phyloP scores from a whole-genome alignment of 2,113 vertebrate species.

The Pollimyrus isidori region DNA sequence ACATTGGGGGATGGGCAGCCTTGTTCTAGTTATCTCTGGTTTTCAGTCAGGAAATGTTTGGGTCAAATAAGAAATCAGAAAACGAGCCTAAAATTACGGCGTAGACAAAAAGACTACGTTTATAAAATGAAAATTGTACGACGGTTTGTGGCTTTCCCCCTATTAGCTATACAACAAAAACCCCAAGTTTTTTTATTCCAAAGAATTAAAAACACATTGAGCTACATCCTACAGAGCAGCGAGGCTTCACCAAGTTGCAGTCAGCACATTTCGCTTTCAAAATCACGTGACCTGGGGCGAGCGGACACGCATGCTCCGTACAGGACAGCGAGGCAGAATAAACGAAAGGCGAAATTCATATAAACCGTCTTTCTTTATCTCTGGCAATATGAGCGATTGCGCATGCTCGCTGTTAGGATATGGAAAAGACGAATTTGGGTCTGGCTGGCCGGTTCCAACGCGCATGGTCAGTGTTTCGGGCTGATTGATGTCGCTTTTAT shows the following conservation, averaged over 20 bases:
- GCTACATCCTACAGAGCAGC: not conserved
- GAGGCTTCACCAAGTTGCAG: not conserved
- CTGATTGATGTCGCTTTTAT: conserved; percentile 34
- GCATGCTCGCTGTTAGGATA: conserved; percentile 32
- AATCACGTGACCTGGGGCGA: conserved; percentile 25
- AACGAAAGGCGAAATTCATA: not conserved
- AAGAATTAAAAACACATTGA: not conserved
- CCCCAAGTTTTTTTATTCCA: not conserved
- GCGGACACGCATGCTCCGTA: conserved; percentile 34
- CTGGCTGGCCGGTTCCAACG: conserved; percentile 12
- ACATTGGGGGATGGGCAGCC: conserved; percentile 7
- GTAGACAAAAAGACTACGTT: not conserved
- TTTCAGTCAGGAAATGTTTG: not conserved
- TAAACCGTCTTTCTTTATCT: not conserved
- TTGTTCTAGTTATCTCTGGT: not conserved
- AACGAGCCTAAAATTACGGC: not conserved
- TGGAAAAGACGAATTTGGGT: conserved; percentile 23
- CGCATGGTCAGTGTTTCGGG: conserved; percentile 26
- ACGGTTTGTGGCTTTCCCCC: not conserved
- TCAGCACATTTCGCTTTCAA: conserved; percentile 19
- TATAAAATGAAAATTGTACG: not conserved
- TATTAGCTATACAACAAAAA: not conserved
- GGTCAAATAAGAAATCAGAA: not conserved
- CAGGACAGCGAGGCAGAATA: not conserved
- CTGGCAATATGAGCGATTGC: conserved; percentile 2